Conservation (phyloP, 2,797 vertebrate genomes). For the Gymnopithys bicolor region DNA sequence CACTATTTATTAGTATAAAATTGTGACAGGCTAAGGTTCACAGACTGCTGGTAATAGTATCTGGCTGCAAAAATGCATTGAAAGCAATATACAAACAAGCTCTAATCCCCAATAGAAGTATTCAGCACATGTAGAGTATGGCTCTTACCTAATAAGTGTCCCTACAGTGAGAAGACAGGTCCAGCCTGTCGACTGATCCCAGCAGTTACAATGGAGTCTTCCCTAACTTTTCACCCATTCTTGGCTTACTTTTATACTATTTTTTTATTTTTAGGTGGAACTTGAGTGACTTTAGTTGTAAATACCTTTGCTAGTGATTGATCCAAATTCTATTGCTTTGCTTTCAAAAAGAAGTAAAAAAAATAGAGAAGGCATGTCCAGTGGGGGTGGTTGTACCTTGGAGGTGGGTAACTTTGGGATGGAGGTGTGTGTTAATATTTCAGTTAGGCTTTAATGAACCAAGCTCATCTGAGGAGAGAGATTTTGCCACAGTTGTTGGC, state of each 20-base stretch:
- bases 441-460: too few species aligned
- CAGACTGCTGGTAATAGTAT: not conserved
- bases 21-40: not conserved
- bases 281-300: not conserved
- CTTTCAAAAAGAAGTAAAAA: not conserved
- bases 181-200: not conserved
- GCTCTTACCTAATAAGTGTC: not conserved
- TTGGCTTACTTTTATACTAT: not conserved
- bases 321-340: not conserved
- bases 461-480: too few species aligned
- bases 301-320: not conserved
- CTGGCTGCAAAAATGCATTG: not conserved
- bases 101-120: not conserved
- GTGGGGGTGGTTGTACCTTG: not conserved
- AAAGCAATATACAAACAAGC: not conserved
- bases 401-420: not conserved
- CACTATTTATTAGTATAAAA: not conserved
- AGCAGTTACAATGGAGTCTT: not conserved
- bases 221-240: not conserved
- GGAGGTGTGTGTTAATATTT: too few species aligned
- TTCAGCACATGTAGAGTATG: not conserved
- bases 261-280: not conserved
- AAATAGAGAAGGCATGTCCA: not conserved
- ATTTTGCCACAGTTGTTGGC: too few species aligned
- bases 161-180: not conserved